A percentile compares a stretch with the other conserved stretches of the same genome.
phyloP scores from a whole-genome alignment of 2,888 invertebrate species.

The Xestia xanthographa region DNA sequence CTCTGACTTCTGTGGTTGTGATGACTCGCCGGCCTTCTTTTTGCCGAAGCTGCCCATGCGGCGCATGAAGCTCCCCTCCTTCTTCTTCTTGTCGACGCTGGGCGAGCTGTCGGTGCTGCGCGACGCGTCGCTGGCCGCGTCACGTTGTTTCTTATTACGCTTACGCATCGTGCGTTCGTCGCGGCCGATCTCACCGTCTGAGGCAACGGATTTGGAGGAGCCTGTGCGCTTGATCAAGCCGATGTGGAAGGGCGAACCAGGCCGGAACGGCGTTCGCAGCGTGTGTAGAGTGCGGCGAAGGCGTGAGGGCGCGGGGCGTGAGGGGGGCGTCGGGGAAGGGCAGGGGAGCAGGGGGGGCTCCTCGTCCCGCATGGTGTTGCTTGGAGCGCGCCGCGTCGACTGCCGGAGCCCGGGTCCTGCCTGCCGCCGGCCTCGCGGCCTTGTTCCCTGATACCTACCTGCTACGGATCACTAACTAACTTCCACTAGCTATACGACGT shows the following conservation, averaged over 20 bases:
- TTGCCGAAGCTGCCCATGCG: slow-evolving; percentile 86
- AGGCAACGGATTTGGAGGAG: slow-evolving; percentile 85
- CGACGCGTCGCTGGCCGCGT: slow-evolving; percentile 79
- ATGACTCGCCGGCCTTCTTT: slow-evolving; percentile 77
- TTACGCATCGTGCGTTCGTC: slow-evolving; percentile 89
- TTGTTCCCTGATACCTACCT: slow-evolving; percentile 78
- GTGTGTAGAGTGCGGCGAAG: slow-evolving; percentile 88
- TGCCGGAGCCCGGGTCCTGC: slow-evolving; percentile 74
- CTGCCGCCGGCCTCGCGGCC: slow-evolving; percentile 69
- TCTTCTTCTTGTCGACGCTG: slow-evolving; percentile 83
- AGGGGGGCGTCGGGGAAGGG: slow-evolving; percentile 73
- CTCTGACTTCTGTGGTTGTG: slow-evolving; percentile 67
- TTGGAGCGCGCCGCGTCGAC: slow-evolving; percentile 78
- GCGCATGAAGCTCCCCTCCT: slow-evolving; percentile 81
- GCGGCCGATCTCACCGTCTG: slow-evolving; percentile 88
- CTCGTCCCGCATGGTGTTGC: slow-evolving; percentile 83
- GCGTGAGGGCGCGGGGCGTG: slow-evolving; percentile 80
- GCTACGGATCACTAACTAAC: slow-evolving; percentile 78
- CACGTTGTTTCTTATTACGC: slow-evolving; percentile 87
- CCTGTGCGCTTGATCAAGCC: slow-evolving; percentile 86
- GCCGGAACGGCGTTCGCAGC: slow-evolving; percentile 88
- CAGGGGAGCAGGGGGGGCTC: slow-evolving; percentile 77
- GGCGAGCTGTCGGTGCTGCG: slow-evolving; percentile 85
- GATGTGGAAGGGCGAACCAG: slow-evolving; percentile 89
- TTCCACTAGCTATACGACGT: slow-evolving; percentile 72